Percentiles rank a stretch among this genome's conserved stretches.
phyloP scores from a whole-genome alignment of 1,140 invertebrate species.

The Camponotus pennsylvanicus region DNA sequence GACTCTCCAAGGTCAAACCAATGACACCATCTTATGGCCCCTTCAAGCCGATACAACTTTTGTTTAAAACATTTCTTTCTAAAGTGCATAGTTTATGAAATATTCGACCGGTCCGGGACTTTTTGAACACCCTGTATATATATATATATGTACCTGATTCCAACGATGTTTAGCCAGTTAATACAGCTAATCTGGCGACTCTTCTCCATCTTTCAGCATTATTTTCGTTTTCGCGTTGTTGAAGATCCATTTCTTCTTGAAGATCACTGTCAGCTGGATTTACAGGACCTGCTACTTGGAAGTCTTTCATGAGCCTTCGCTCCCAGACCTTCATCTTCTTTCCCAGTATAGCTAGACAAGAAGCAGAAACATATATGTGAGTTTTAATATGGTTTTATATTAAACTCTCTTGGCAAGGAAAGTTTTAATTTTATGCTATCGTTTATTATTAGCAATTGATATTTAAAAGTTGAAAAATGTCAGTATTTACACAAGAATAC shows the following conservation, averaged over 20 bases:
- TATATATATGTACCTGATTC: conserved; percentile 87
- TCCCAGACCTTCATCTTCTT: conserved; percentile 94
- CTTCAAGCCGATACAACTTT: too few relatives aligned
- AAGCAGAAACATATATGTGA: not conserved
- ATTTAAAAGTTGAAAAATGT: not conserved
- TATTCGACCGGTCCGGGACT: too few relatives aligned
- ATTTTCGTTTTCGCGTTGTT: conserved; percentile 87
- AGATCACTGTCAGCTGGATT: conserved; percentile 86
- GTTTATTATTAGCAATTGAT: not conserved
- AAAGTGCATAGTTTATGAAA: too few relatives aligned
- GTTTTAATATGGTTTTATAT: not conserved
- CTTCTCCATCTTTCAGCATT: conserved; percentile 90
- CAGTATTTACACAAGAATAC: conserved; percentile 43
- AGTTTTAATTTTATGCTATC: conserved; percentile 16
- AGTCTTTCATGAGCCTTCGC: conserved; percentile 93
- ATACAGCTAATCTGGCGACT: conserved; percentile 90
- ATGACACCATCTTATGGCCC: too few relatives aligned
- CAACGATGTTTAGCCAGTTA: conserved; percentile 89
- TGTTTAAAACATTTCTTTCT: too few relatives aligned
- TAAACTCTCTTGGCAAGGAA: not conserved
- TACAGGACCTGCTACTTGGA: conserved; percentile 91
- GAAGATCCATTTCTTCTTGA: conserved; percentile 79
- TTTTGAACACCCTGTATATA: too few relatives aligned
- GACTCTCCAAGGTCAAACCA: too few relatives aligned
- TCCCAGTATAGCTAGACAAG: conserved; percentile 87